phyloP scores from a whole-genome alignment of 2,797 vertebrate genomes.

The Atherinosoma microstoma region DNA sequence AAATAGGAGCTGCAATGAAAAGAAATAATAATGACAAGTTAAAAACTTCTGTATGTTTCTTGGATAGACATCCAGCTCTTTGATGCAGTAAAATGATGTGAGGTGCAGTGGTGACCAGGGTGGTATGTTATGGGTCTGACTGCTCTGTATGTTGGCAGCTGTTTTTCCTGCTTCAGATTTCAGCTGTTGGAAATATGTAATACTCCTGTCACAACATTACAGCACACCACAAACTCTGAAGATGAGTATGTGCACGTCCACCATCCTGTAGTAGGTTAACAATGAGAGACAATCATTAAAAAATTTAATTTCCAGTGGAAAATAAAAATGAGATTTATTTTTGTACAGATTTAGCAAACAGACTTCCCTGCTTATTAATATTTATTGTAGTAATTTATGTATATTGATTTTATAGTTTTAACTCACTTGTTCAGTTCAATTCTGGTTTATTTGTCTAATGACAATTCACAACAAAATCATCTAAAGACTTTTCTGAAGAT shows the following conservation, averaged over 20 bases:
- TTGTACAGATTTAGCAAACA: not conserved
- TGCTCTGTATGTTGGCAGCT: slow-evolving; percentile 32
- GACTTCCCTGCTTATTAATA: no score
- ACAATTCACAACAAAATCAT: no score
- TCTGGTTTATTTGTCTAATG: no score
- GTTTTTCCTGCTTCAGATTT: slow-evolving; percentile 60
- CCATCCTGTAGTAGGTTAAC: not conserved
- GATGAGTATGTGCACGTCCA: slow-evolving; percentile 40
- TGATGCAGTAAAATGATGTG: slow-evolving; percentile 38
- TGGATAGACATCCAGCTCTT: slow-evolving; percentile 25
- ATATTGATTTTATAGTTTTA: not conserved
- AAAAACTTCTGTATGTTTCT: slow-evolving; percentile 1
- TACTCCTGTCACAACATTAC: slow-evolving; percentile 53
- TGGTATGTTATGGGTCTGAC: slow-evolving; percentile 52
- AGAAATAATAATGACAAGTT: slow-evolving; percentile 19
- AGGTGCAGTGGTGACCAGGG: slow-evolving; percentile 37
- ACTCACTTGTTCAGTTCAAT: not conserved
- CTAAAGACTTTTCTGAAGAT: no score
- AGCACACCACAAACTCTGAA: slow-evolving; percentile 29
- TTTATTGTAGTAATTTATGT: no score
- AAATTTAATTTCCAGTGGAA: no score
- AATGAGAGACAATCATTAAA: not conserved
- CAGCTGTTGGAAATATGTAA: slow-evolving; percentile 58
- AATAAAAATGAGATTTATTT: not conserved
- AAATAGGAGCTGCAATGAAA: slow-evolving; percentile 1